These are phyloP conservation scores for Petromus typicus DNA, from an alignment of 2,113 vertebrate genomes.

Conservation along the genomic window DNA sequence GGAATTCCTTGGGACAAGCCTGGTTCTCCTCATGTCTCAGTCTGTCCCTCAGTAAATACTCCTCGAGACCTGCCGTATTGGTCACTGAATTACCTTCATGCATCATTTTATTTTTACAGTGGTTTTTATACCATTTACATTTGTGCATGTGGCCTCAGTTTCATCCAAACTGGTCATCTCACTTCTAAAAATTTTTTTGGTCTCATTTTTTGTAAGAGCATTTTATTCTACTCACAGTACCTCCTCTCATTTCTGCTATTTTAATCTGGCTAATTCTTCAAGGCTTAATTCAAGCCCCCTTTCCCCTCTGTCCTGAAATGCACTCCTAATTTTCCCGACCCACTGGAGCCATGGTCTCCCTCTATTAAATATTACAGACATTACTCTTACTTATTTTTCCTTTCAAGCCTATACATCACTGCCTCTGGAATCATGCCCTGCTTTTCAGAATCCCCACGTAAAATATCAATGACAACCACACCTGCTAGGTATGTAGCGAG, in stretches of 20 bases:
- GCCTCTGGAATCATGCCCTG: background rate
- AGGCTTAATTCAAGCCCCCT: background rate
- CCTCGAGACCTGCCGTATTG: background rate
- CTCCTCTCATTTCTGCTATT: background rate
- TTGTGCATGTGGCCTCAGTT: background rate
- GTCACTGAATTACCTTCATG: background rate
- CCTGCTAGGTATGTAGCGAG: background rate
- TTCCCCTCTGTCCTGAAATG: background rate
- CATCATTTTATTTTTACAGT: background rate
- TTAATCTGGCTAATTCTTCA: background rate
- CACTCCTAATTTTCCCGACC: background rate
- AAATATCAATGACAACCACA: background rate
- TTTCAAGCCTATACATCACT: background rate
- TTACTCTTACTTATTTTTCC: background rate
- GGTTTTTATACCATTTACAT: background rate
- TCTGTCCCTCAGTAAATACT: conserved; percentile 11
- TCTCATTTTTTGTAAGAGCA: background rate
- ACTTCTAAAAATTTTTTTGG: background rate
- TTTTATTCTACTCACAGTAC: background rate
- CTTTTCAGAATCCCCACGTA: background rate
- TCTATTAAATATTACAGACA: background rate
- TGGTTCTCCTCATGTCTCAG: background rate
- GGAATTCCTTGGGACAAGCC: background rate
- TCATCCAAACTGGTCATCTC: background rate
- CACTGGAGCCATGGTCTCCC: background rate